Base-by-base conservation (phyloP, 2,113 vertebrate species). In the Dinomys branickii region DNA sequence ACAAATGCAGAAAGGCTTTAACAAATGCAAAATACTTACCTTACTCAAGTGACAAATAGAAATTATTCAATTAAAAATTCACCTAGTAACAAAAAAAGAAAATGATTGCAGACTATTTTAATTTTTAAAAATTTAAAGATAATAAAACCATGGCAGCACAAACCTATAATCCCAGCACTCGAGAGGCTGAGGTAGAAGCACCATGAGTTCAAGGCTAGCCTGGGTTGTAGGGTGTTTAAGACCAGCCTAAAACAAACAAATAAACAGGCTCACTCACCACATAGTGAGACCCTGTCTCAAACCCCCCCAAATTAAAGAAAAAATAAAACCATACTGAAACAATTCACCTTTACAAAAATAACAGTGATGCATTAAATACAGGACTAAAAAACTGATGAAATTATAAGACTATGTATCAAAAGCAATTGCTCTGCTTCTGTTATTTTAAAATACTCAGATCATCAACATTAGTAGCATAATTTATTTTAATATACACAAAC, bases 241-340 rank as follows among this genome's bases (percentile, higher is more conserved):
- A 10, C 61, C 28, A 63, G 61, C 10, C 61, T 63, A 33, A 26
- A n/a, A n/a, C n/a, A n/a, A n/a, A n/a, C n/a, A n/a, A n/a, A n/a
- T n/a, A n/a, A n/a, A n/a, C n/a, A n/a, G n/a, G n/a, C n/a, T n/a
- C n/a, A n/a, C n/a, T n/a, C n/a, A 63, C 28, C 61, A 63, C 3
- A 12, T 63, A 63, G 28, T 10, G 3, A 63, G 61, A 63, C 61
- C 61, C 28, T 30, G 61, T 33, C 61, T 13, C 28, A 30, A 63
- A 63, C n/a, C n/a, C n/a, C n/a, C n/a, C n/a, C n/a, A 44, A 69
- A 69, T n/a, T n/a, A 75, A 75, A 75, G 8, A 20, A 22, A 56
- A n/a, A 56, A 88, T 26, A 81, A 87, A 71, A 73, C 26, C 41
- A 71, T 75, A 73, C 30, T 77, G 44, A 95, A 92, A 90, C 61